These are phyloP conservation scores for Cottus gobio DNA, from an alignment of 2,113 vertebrate genomes.

Conservation along the genomic window DNA sequence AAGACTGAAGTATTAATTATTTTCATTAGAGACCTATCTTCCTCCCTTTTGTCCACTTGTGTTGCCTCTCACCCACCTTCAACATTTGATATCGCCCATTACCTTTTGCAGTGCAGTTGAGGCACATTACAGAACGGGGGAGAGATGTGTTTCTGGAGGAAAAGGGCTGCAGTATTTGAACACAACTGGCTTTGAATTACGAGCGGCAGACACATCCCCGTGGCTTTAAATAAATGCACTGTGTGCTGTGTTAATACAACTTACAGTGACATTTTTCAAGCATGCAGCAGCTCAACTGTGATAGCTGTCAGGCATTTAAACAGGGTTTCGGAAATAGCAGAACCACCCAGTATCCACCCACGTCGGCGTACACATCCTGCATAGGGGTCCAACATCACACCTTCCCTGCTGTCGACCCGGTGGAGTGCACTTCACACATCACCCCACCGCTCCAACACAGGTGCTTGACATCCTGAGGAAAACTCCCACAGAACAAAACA, in stretches of 20 bases:
- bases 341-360: conserved; percentile 68
- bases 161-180: conserved; percentile 36
- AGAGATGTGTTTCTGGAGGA: conserved; percentile 9
- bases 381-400: conserved; percentile 63
- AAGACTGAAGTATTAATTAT: conserved; percentile 40
- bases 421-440: conserved; percentile 73
- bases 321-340: conserved; percentile 68
- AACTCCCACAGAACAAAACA: conserved; percentile 74
- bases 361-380: conserved; percentile 56
- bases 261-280: conserved; percentile 40
- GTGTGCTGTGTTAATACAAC: conserved; percentile 26
- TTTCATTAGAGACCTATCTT: conserved; percentile 37
- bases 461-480: conserved; percentile 75
- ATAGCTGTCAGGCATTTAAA: conserved; percentile 70
- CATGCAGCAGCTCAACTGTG: conserved; percentile 50
- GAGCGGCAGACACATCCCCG: background rate
- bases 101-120: conserved; percentile 23
- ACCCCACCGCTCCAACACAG: conserved; percentile 62
- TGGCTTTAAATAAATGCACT: conserved; percentile 44
- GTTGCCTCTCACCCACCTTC: conserved; percentile 41
- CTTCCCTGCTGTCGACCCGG: conserved; percentile 68
- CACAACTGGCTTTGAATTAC: conserved; percentile 23
- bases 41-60: conserved; percentile 41
- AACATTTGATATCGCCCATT: conserved; percentile 38
- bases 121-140: conserved; percentile 16